Evolutionary conservation across 1,140 invertebrate genomes (phyloP).

Genomic region (Mizuhopecten yessoensis): DNA sequence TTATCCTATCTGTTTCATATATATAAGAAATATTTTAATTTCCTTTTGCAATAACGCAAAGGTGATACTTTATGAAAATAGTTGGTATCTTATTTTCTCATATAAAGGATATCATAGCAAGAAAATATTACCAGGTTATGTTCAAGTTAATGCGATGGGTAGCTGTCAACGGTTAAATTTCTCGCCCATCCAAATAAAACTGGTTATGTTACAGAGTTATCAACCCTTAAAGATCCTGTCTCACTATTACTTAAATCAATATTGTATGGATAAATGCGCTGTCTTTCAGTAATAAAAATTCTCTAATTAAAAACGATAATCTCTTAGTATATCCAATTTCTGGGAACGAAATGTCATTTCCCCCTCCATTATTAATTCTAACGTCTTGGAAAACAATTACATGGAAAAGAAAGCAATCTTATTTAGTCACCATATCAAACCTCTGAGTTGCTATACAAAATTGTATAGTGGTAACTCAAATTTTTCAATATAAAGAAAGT

Average conservation of each 20-base stretch:
- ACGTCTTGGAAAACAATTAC: too few relatives aligned
- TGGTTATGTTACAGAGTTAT: background rate
- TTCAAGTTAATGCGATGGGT: background rate
- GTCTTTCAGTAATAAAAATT: background rate
- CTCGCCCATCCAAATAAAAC: background rate
- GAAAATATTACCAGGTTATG: background rate
- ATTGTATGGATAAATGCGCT: background rate
- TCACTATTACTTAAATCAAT: background rate
- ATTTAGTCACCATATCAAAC: background rate
- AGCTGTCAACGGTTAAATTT: background rate
- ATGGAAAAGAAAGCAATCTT: background rate
- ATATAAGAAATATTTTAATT: background rate
- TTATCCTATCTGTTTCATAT: background rate
- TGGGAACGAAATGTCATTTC: background rate
- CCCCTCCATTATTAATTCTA: background rate
- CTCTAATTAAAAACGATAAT: background rate
- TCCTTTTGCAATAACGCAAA: background rate
- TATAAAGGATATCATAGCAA: background rate
- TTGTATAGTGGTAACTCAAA: too few relatives aligned
- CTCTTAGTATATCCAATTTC: slow-evolving; percentile 25
- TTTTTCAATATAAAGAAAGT: too few relatives aligned
- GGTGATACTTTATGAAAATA: background rate
- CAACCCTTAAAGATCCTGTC: background rate
- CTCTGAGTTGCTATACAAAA: too few relatives aligned
- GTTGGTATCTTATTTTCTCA: background rate